Conservation (phyloP, 2,113 vertebrate genomes). For the Motacilla alba region DNA sequence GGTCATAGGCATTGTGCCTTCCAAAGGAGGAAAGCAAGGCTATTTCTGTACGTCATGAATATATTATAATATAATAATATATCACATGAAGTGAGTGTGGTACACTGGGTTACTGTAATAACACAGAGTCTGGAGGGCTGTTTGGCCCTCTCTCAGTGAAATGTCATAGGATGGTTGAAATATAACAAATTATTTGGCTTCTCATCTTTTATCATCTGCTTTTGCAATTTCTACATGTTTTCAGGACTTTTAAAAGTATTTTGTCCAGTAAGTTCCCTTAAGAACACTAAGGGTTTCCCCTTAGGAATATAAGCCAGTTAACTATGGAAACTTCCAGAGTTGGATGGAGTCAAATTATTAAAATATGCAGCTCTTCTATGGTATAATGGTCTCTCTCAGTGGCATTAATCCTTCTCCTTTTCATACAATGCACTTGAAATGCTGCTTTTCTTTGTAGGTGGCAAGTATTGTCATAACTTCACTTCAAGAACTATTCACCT, state of each 20-base stretch:
- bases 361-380: constrained; percentile 39
- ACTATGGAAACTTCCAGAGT: constrained; percentile 12
- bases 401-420: constrained; percentile 62
- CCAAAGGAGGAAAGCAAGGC: not conserved
- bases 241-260: not conserved
- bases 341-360: constrained; percentile 36
- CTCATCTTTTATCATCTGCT: not conserved
- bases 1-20: not conserved
- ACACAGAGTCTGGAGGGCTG: not conserved
- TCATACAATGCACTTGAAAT: constrained; percentile 46
- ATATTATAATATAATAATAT: too few species aligned
- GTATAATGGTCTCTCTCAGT: constrained; percentile 32
- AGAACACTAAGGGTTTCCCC: not conserved
- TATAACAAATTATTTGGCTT: not conserved
- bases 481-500: constrained; percentile 58
- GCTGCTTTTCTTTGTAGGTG: constrained; percentile 49
- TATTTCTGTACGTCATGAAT: not conserved
- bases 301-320: constrained; percentile 7
- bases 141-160: not conserved
- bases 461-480: constrained; percentile 66
- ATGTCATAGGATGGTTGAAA: not conserved
- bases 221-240: not conserved
- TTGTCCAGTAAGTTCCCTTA: not conserved
- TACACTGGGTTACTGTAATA: not conserved
- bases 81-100: fast-evolving